Evolutionary conservation across 1,140 invertebrate genomes (phyloP), one percentile per base, ranked within the genome.

Genomic region (Watersipora subatra): DNA sequence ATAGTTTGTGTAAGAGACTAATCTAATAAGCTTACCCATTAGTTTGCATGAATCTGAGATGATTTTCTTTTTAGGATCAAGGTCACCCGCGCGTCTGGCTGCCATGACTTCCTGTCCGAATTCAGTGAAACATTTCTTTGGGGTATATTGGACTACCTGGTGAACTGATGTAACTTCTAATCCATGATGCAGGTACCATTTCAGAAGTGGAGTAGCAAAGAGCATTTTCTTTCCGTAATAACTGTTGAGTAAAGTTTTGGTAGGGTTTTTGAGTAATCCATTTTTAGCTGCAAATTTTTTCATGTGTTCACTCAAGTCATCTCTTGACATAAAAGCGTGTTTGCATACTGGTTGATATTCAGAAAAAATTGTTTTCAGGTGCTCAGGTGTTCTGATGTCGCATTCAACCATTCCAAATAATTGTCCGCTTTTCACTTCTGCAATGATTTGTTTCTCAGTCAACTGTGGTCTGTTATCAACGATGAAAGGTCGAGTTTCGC

Each of bases 321-420:
- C 59, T 26, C 24, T 7, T 7, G 22, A 15, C 3, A 62, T 19
- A 3, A 26, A 24, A 7, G 12, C 12, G n/a, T 62, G 24, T 26
- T 62, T 62, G n/a, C 2, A 28, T 2, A 62, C n/a, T 2, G 59
- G 59, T 26, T 24, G 12, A 19, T 26, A 26, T n/a, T 62, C 59
- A 7, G 24, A 20, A 62, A 62, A 62, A 1, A 26, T 7, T 7
- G 24, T 28, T 27, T 7, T 24, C 12, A 62, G 27, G 3, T 20
- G 2, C 19, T 62, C 59, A 2, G 69, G 69, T 17, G 68, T 66
- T 15, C 65, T 22, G 7, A 69, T 69, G 28, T 69, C 67, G 1
- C 65, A 59, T 57, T 69, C 66, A 1, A 69, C 65, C 30, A 69
- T 63, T 15, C 70, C 68, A 64, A 69, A 69, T 1, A 69, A 46